Conservation (phyloP, 92 coral and sea anemone species). For the Metridium senile region DNA sequence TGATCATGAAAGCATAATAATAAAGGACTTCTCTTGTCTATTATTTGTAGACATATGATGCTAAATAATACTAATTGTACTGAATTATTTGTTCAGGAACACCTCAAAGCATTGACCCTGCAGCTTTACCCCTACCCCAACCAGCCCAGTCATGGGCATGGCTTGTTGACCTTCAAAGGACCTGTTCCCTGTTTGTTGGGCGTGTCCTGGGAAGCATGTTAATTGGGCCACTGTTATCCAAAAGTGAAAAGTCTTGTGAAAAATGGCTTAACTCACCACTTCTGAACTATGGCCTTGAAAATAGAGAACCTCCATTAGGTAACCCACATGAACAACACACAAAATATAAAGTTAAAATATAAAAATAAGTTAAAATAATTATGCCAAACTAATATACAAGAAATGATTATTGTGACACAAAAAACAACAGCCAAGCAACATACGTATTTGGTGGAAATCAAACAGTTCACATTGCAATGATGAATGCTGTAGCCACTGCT, state of each 20-base stretch:
- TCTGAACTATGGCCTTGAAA: constrained; percentile 73
- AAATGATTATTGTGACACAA: too few relatives aligned
- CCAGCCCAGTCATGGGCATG: constrained; percentile 91
- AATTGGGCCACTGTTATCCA: constrained; percentile 69
- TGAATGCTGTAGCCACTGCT: too few relatives aligned
- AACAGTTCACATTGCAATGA: too few relatives aligned
- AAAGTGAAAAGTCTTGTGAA: constrained; percentile 72
- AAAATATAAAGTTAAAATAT: too few relatives aligned
- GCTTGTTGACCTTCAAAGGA: constrained; percentile 77
- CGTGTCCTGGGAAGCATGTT: constrained; percentile 78
- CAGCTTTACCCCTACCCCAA: constrained; percentile 70
- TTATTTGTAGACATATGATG: background rate
- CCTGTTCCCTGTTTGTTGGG: constrained; percentile 75
- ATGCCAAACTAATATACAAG: too few relatives aligned
- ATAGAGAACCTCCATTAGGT: constrained; percentile 77
- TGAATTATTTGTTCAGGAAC: too few relatives aligned
- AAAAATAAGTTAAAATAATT: too few relatives aligned
- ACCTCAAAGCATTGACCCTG: constrained; percentile 80
- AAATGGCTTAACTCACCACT: constrained; percentile 79
- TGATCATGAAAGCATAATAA: background rate
- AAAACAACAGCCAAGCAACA: too few relatives aligned
- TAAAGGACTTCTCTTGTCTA: background rate
- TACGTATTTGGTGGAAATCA: too few relatives aligned
- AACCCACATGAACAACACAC: too few relatives aligned
- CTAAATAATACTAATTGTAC: too few relatives aligned